Evolutionary conservation across 1,140 invertebrate genomes (phyloP), one percentile per base, ranked within the genome.

Genomic region (Hesperophylax magnus): DNA sequence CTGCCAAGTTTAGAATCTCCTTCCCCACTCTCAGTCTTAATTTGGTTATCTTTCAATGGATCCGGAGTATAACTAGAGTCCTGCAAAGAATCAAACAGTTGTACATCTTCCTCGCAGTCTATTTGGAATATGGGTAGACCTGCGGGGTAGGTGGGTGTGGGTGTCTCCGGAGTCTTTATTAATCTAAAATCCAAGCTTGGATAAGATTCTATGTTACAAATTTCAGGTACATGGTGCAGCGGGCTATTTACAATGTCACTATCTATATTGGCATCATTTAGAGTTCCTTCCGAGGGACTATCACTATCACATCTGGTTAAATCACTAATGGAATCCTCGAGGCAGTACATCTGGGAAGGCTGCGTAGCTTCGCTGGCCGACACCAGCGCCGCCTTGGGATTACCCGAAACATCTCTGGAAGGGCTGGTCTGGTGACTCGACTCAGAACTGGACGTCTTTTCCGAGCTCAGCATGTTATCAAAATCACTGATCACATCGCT

Each of bases 401-500:
- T 80, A 34, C 65, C 78, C 1, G 69, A 65, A n/a, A 81, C 47
- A 24, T 84, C 83, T 75, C 81, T 74, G 31, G 77, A 89, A 2
- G 91, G 91, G 84, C 91, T 92, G 15, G 90, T 89, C 80, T 92
- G 90, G 72, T 91, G 88, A 82, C 90, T 91, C 5, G 92, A 92
- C 81, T 91, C 90, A 0, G 91, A 92, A 76, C 91, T 92, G 5
- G 91, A 92, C 5, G 91, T 92, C 81, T 92, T 92, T 82, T 93
- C 92, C 8, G 91, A 89, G 63, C 92, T 92, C 20, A 93, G 86
- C 82, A 92, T 92, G 84, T 92, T 92, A 87, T 93, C 93, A 63
- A 93, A 88, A 87, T 92, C 92, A 86, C 91, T 91, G 39, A 93
- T 93, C n/a, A 93, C 92, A 84, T 93, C 91, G 53, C 91, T 92